Base-by-base conservation (phyloP, 2,888 invertebrate genomes). In the Diarsia brunnea region DNA sequence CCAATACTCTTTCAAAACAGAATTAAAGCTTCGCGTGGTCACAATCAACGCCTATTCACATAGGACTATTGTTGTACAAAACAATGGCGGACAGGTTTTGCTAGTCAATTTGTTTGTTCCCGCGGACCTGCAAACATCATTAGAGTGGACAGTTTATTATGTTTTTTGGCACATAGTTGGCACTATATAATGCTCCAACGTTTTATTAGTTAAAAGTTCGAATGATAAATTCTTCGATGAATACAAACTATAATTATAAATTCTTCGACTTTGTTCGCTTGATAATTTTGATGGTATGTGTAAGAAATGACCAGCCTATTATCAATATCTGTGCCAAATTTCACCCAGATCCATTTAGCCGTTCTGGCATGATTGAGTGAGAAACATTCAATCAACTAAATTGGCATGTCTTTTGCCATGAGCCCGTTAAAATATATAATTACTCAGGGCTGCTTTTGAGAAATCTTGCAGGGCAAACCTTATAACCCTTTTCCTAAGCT, bases 21-120 rank as follows among this genome's bases (percentile, higher is more conserved):
- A 87, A 90, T 91, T 88, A 88, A 86, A 88, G 73, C 80, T 84
- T 81, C 78, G 86, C 89, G 75, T 79, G 84, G 82, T 81, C 85
- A 89, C 90, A 91, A 91, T 91, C 91, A 91, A 75, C 77, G 86
- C 73, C 90, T 89, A 91, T 91, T 91, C 91, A 90, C 74, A 74
- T 73, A 74, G 61, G 69, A 16, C 90, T 82, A 89, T 90, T 91
- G 90, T 91, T 88, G 78, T 72, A 63, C 31, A 65, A 82, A 89
- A 91, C 90, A 91, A 91, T 88, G 81, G 82, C 64, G 49, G 84
- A 73, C 86, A 86, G 87, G 88, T 85, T 88, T 83, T 85, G 75
- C 82, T 84, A 89, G 91, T 90, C 90, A 89, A 90, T 90, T 91
- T 90, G 88, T 89, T 85, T 88, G 85, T 85, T 79, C 76, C 81